phyloP scores from a whole-genome alignment of 2,888 invertebrate species.

The Heliconius cydno region DNA sequence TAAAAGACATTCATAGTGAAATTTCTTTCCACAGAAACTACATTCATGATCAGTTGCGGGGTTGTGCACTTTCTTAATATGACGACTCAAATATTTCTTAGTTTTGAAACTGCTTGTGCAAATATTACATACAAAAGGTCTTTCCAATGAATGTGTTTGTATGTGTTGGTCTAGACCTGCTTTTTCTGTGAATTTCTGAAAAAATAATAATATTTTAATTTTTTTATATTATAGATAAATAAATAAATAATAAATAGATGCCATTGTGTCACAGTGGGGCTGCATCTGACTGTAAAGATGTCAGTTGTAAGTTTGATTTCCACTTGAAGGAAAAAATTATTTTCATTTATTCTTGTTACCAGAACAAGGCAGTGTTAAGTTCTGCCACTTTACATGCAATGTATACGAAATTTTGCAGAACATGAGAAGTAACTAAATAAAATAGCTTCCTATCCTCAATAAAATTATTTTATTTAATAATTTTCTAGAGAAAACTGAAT shows the following conservation, averaged over 20 bases:
- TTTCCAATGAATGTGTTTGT: constrained; percentile 51
- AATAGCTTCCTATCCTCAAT: too few relatives aligned
- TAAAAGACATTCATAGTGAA: constrained; percentile 54
- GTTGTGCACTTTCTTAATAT: constrained; percentile 53
- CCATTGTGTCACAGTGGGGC: too few relatives aligned
- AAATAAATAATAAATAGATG: background rate
- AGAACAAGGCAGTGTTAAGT: too few relatives aligned
- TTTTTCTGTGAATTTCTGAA: constrained; percentile 55
- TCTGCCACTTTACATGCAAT: too few relatives aligned
- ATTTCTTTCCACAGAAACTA: constrained; percentile 57
- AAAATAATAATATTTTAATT: constrained; percentile 5
- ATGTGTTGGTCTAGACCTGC: constrained; percentile 50
- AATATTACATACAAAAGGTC: constrained; percentile 54
- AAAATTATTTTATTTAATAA: too few relatives aligned
- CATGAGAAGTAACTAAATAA: too few relatives aligned
- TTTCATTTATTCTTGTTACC: too few relatives aligned
- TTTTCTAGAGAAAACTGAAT: too few relatives aligned
- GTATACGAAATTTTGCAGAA: too few relatives aligned
- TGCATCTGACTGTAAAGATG: too few relatives aligned
- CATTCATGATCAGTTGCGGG: constrained; percentile 52
- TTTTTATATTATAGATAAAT: background rate
- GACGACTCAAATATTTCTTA: constrained; percentile 57
- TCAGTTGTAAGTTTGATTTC: too few relatives aligned
- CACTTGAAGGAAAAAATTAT: too few relatives aligned
- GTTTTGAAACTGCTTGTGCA: constrained; percentile 59